These are phyloP conservation scores for Onychorhynchus coronatus DNA, from an alignment of 2,113 vertebrate genomes.

Conservation along the genomic window DNA sequence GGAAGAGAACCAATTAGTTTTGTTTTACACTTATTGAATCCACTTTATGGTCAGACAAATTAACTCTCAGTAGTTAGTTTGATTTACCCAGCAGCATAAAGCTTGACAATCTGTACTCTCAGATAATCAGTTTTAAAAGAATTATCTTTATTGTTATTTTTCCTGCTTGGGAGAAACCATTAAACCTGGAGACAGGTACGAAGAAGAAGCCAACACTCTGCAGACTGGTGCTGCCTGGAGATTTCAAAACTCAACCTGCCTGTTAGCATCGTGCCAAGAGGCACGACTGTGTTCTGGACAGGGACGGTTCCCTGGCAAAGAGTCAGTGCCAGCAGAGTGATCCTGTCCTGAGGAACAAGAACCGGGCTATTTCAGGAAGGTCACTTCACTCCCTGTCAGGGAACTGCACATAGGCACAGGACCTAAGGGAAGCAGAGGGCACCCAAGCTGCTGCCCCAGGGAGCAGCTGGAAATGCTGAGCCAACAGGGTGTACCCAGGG, in stretches of 20 bases:
- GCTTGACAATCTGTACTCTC: constrained; percentile 30
- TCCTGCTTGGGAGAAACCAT: background rate
- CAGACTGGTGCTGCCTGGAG: background rate
- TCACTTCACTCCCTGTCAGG: background rate
- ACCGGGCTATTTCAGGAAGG: background rate
- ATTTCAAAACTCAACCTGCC: background rate
- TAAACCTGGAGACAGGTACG: background rate
- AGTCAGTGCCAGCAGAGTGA: background rate
- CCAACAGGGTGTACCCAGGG: background rate
- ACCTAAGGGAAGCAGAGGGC: fast-evolving
- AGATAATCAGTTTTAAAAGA: constrained; percentile 6
- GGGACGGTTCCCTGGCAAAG: background rate
- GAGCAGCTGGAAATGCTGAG: background rate
- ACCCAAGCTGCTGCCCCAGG: background rate
- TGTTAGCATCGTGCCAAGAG: background rate
- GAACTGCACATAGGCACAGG: background rate
- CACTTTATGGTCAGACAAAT: constrained; percentile 79
- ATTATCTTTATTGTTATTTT: constrained; percentile 21
- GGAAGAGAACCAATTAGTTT: constrained; percentile 81
- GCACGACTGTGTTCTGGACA: background rate
- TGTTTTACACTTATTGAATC: constrained; percentile 80
- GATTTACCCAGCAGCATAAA: constrained; percentile 71
- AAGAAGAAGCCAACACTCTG: background rate
- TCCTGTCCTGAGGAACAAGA: fast-evolving
- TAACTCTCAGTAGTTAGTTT: constrained; percentile 74